Percentiles rank a stretch among this genome's conserved stretches.
These are phyloP conservation scores for Dicyrtomina minuta DNA, from an alignment of 2,888 invertebrate genomes.

Conservation along the genomic window DNA sequence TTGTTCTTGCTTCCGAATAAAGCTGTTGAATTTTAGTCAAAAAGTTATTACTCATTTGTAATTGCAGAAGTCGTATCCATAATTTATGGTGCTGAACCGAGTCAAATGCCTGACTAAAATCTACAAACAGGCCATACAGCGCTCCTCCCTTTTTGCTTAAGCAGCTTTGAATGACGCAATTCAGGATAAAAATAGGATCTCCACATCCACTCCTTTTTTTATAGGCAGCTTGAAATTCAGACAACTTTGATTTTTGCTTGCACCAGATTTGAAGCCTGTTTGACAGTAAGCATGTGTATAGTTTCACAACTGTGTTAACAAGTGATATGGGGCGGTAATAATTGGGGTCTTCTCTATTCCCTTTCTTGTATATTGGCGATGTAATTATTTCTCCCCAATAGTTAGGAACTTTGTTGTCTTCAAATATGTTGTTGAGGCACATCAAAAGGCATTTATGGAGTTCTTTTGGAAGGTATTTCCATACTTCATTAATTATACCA, in stretches of 20 bases:
- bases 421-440: not conserved
- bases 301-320: constrained; percentile 42
- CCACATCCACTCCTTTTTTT: constrained; percentile 40
- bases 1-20: too few relatives aligned
- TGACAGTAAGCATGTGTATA: constrained; percentile 43
- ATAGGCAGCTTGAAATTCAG: constrained; percentile 52
- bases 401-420: not conserved
- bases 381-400: constrained; percentile 37
- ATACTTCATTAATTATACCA: constrained; percentile 29
- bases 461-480: constrained; percentile 2
- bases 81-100: too few relatives aligned
- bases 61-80: too few relatives aligned
- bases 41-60: too few relatives aligned
- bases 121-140: too few relatives aligned
- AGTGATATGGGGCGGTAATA: constrained; percentile 49
- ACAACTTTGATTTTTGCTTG: constrained; percentile 43
- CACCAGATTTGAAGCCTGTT: constrained; percentile 43
- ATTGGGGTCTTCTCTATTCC: constrained; percentile 35
- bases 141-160: too few relatives aligned
- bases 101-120: too few relatives aligned
- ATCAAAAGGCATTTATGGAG: not conserved
- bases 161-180: too few relatives aligned
- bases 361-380: constrained; percentile 48
- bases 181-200: constrained; percentile 51
- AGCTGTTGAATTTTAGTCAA: too few relatives aligned